These are phyloP conservation scores for Ochotona princeps DNA, from an alignment of 2,113 vertebrate species.

Conservation along the genomic window DNA sequence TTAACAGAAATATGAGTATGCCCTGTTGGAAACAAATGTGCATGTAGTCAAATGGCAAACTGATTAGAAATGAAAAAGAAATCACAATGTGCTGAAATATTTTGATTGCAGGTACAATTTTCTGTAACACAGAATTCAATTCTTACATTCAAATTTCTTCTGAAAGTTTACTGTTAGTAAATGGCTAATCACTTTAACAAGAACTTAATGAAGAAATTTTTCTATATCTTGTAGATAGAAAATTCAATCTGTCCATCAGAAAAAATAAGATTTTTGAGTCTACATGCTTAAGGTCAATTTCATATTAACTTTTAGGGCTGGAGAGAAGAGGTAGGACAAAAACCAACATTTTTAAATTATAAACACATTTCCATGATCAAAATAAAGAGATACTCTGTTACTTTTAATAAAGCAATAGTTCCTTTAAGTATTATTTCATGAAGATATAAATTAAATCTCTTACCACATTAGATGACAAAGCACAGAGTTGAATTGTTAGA, in stretches of 20 bases:
- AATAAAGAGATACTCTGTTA: background rate
- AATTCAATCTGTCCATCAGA: background rate
- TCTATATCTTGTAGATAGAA: slow-evolving; percentile 1
- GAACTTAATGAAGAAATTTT: slow-evolving; percentile 13
- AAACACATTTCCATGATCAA: background rate
- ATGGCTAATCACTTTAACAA: background rate
- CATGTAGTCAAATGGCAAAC: background rate
- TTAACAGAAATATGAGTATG: background rate
- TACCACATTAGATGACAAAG: background rate
- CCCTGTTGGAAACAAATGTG: background rate
- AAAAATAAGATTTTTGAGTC: background rate
- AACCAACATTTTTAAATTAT: background rate
- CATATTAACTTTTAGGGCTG: background rate
- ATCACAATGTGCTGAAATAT: background rate
- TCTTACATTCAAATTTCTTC: slow-evolving; percentile 7
- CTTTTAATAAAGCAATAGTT: background rate
- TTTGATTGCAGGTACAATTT: slow-evolving; percentile 38
- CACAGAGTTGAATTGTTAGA: background rate
- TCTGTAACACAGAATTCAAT: slow-evolving; percentile 35
- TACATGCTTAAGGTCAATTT: background rate
- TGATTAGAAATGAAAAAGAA: background rate
- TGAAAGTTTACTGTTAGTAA: slow-evolving; percentile 9
- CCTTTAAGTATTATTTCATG: background rate
- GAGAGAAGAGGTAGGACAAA: background rate
- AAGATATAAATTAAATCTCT: background rate